Base-by-base conservation (phyloP, 2,113 vertebrate species). In the Oryzias celebensis region DNA sequence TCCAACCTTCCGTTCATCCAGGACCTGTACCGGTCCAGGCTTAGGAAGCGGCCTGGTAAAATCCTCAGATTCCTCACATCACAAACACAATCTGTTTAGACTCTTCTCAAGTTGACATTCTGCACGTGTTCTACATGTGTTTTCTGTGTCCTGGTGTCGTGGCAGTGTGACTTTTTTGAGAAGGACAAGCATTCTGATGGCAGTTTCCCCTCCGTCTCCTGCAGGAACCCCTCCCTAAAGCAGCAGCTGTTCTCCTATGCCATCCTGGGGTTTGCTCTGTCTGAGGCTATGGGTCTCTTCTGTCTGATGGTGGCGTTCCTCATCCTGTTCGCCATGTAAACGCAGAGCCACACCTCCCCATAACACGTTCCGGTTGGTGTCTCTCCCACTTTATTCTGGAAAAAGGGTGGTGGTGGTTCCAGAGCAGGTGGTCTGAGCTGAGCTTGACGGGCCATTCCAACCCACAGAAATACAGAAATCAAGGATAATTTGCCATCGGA, bases 281-380 rank as follows among this genome's bases (percentile, higher is more conserved):
- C 92, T 72, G 92, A 93, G 70, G 92, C 92, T 43, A 93, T 93
- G 91, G 92, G 92, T 62, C 90, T 93, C 17, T 93, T 93, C 84
- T 93, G 92, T 90, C 73, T 93, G 83, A 93, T 93, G 92, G 92
- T 93, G 88, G 92, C 92, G 2, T 93, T 93, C 85, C 90, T 93
- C 57, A 93, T 93, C 81, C 85, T 93, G 54, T 93, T 93, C 16
- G 92, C 92, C 81, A 92, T 93, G 91, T 93, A 86, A 86, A 81
- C 46, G 55, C 51, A 42, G 36, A 58, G 28, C 51, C 47, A 15
- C 46, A 13, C 22, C 57, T 20, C 28, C 63, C 52, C 44, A 24
- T 16, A 3, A 22, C 53, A 24, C 46, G 41, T 24, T 52, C 55
- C 42, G 23, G 45, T 28, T 49, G 52, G 50, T 52, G 65, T 43